phyloP scores from a whole-genome alignment of 2,797 vertebrate species.

The Ctenopoma multispine region DNA sequence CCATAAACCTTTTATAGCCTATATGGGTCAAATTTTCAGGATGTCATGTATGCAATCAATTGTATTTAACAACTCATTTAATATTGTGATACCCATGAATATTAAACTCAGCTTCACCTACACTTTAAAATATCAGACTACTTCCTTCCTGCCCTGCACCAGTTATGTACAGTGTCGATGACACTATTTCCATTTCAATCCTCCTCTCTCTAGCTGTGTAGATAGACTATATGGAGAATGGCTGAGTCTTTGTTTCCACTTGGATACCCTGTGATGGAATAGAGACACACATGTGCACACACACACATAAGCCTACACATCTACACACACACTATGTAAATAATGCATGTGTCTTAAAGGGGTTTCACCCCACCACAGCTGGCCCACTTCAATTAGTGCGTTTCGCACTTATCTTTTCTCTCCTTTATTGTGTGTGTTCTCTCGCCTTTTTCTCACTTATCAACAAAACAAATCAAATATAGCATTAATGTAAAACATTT shows the following conservation, averaged over 20 bases:
- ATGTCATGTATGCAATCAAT: background rate
- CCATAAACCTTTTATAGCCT: background rate
- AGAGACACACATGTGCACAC: constrained; percentile 33
- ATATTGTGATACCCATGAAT: background rate
- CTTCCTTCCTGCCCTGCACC: background rate
- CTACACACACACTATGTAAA: constrained; percentile 77
- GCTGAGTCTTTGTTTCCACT: constrained; percentile 70
- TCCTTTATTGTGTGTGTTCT: constrained; percentile 20
- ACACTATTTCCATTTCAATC: constrained; percentile 52
- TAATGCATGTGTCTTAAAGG: constrained; percentile 86
- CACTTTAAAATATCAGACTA: background rate
- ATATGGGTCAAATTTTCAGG: background rate
- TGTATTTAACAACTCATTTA: background rate
- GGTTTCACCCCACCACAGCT: constrained; percentile 78
- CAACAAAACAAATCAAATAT: background rate
- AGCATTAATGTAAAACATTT: background rate
- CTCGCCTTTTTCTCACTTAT: background rate
- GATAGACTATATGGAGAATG: constrained; percentile 57
- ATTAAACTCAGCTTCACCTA: background rate
- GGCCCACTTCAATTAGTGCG: constrained; percentile 85
- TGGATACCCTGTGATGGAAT: constrained; percentile 71
- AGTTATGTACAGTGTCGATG: constrained; percentile 40
- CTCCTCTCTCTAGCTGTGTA: constrained; percentile 13
- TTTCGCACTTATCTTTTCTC: constrained; percentile 59
- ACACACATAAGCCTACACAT: constrained; percentile 33